Conservation (phyloP, 1,140 invertebrate genomes). For the Portunus trituberculatus region DNA sequence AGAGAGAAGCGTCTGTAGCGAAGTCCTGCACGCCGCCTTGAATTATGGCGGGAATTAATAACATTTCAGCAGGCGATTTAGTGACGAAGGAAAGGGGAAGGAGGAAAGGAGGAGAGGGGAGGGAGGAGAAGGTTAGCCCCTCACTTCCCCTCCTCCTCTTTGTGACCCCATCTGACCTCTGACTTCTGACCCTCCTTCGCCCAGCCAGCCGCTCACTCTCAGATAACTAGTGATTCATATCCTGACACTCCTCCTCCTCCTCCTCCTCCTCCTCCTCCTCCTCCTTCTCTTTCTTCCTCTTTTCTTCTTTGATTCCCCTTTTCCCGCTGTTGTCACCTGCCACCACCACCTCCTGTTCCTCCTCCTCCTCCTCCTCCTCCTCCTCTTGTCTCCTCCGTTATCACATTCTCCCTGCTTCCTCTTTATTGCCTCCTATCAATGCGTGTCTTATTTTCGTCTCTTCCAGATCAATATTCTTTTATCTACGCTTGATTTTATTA, state of each 20-base stretch:
- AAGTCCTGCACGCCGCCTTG: not conserved
- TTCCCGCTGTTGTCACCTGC: too few relatives aligned
- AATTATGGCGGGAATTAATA: not conserved
- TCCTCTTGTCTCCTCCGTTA: not conserved
- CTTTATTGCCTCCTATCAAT: too few relatives aligned
- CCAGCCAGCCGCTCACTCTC: not conserved
- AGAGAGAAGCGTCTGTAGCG: not conserved
- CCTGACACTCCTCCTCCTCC: constrained; percentile 15
- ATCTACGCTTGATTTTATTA: not conserved
- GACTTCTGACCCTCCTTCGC: constrained; percentile 1
- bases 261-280: not conserved
- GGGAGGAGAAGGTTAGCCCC: not conserved
- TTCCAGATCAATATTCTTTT: not conserved
- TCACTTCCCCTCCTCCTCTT: not conserved
- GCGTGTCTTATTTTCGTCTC: not conserved
- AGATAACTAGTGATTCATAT: constrained; percentile 54
- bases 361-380: not conserved
- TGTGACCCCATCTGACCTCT: constrained; percentile 21
- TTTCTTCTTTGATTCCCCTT: not conserved
- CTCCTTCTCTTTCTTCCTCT: not conserved
- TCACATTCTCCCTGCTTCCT: too few relatives aligned
- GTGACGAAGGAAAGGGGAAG: not conserved
- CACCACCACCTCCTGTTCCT: not conserved
- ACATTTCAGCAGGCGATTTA: not conserved
- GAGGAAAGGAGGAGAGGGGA: not conserved